Evolutionary conservation across 2,888 invertebrate species (phyloP).

Genomic region (Cenopis cana): DNA sequence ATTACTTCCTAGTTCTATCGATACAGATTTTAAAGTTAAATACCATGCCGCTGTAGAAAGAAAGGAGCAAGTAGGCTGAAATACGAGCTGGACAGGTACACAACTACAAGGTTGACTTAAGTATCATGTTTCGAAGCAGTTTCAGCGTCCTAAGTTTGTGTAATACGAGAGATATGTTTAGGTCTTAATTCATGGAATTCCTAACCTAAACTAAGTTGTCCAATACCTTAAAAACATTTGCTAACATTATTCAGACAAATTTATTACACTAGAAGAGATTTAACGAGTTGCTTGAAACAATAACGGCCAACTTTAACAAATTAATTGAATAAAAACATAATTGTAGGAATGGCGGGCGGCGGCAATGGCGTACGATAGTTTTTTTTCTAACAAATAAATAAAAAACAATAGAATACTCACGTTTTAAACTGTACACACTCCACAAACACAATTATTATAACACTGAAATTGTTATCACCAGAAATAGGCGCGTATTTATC

Average conservation of each 20-base stretch:
- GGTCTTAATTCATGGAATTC: constrained; percentile 16
- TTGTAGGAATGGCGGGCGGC: constrained; percentile 77
- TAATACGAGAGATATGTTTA: constrained; percentile 39
- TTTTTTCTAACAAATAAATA: constrained; percentile 46
- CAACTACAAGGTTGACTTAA: constrained; percentile 36
- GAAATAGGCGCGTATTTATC: constrained; percentile 52
- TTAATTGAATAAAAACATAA: constrained; percentile 56
- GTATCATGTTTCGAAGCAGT: constrained; percentile 42
- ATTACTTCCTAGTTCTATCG: constrained; percentile 51
- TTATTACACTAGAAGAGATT: background rate
- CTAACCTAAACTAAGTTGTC: constrained; percentile 29
- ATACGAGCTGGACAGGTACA: constrained; percentile 17
- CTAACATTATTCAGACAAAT: background rate
- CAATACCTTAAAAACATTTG: background rate
- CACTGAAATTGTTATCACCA: constrained; percentile 59
- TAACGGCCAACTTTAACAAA: background rate
- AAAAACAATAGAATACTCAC: constrained; percentile 62
- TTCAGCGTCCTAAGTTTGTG: constrained; percentile 40
- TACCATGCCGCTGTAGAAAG: constrained; percentile 10
- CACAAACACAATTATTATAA: constrained; percentile 55
- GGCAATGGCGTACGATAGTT: constrained; percentile 68
- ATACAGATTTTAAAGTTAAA: constrained; percentile 1
- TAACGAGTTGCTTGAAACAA: background rate
- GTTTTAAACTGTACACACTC: constrained; percentile 52
- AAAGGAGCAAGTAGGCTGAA: background rate